These are phyloP conservation scores for Diacarnus erythraeanus DNA, from an alignment of 37 sponge, comb jelly and placozoan genomes.

Conservation along the genomic window DNA sequence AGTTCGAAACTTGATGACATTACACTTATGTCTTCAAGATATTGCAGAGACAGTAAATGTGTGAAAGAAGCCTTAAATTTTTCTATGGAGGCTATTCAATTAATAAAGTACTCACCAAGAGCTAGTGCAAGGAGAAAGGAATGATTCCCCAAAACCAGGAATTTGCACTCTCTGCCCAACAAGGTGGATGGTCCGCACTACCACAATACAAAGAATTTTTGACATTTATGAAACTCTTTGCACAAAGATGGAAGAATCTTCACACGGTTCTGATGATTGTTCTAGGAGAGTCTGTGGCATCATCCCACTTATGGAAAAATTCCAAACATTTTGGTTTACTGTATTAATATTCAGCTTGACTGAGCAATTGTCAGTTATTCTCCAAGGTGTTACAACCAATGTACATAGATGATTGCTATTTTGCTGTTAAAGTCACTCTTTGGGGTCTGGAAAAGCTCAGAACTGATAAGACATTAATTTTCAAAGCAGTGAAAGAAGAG, in stretches of 20 bases:
- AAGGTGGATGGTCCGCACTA: constrained; percentile 2
- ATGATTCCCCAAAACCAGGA: neutral
- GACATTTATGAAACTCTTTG: neutral
- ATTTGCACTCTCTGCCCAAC: constrained; percentile 1
- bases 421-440: constrained; percentile 8
- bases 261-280: constrained; percentile 16
- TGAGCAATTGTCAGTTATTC: constrained; percentile 21
- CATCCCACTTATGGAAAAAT: constrained; percentile 7
- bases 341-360: constrained; percentile 8
- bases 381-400: constrained; percentile 12
- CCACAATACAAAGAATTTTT: neutral
- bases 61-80: constrained; percentile 18
- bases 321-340: constrained; percentile 5
- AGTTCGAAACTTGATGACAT: constrained; percentile 8
- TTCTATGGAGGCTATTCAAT: constrained; percentile 18
- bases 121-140: neutral
- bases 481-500: constrained; percentile 11
- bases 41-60: neutral
- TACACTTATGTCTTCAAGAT: neutral
- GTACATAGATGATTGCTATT: constrained; percentile 13
- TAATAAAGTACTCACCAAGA: constrained; percentile 15
- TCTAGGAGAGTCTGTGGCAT: constrained; percentile 9
- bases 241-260: neutral
- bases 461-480: constrained; percentile 32
- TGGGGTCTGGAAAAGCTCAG: constrained; percentile 7